Evolutionary conservation across 1,140 invertebrate species (phyloP).

Genomic region (Mylabris phalerata): DNA sequence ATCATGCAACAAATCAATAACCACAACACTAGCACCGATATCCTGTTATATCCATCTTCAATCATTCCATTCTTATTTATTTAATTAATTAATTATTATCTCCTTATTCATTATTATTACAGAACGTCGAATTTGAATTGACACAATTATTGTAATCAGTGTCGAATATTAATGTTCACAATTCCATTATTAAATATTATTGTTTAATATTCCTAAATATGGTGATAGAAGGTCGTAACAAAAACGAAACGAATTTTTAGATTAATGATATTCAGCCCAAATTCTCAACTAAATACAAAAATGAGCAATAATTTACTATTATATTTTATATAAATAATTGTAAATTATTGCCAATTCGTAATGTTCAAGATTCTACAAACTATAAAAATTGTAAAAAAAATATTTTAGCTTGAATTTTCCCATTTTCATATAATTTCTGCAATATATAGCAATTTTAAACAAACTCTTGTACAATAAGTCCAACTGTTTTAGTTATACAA

Average conservation of each 20-base stretch:
- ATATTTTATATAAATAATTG: neutral
- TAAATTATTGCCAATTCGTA: slow-evolving; percentile 7
- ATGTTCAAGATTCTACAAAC: slow-evolving; percentile 11
- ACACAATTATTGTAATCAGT: slow-evolving; percentile 10
- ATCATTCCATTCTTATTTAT: no score
- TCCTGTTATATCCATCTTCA: slow-evolving; percentile 10
- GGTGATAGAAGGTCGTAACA: neutral
- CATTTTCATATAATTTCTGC: slow-evolving; percentile 6
- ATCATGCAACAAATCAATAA: slow-evolving; percentile 26
- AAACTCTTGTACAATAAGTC: slow-evolving; percentile 9
- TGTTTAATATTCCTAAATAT: slow-evolving; percentile 2
- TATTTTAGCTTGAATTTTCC: slow-evolving; percentile 13
- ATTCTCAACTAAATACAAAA: slow-evolving; percentile 11
- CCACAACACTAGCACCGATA: slow-evolving; percentile 27
- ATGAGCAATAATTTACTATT: slow-evolving; percentile 8
- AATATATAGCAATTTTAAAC: neutral
- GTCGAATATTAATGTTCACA: no score
- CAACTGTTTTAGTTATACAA: no score
- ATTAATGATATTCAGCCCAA: slow-evolving; percentile 10
- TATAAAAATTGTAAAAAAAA: slow-evolving; percentile 15
- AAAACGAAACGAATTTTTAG: slow-evolving; percentile 5
- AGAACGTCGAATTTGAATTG: slow-evolving; percentile 8
- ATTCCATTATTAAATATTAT: neutral
- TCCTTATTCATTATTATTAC: neutral
- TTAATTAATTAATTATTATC: no score